phyloP scores from a whole-genome alignment of 1,140 invertebrate genomes.

The Nasonia vitripennis region DNA sequence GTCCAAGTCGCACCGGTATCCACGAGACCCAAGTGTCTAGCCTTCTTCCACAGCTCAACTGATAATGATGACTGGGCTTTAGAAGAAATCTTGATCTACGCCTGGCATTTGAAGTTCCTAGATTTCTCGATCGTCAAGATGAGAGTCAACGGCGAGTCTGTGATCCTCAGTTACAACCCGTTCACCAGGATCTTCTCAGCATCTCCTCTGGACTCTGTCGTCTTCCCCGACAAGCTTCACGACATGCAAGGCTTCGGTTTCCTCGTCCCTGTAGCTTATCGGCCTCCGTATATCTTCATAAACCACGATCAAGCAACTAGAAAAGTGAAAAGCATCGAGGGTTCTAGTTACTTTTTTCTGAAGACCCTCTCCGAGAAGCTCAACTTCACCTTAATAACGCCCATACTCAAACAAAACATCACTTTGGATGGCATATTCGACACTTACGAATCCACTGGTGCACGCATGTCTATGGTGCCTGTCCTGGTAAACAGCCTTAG shows the following conservation, averaged over 20 bases:
- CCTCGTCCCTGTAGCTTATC: not conserved
- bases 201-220: not conserved
- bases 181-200: not conserved
- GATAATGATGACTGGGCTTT: not conserved
- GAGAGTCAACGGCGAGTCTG: not conserved
- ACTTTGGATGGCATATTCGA: not conserved
- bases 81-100: not conserved
- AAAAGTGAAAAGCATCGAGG: not conserved
- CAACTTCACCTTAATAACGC: slow-evolving; percentile 1
- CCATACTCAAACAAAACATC: not conserved
- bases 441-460: not conserved
- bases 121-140: not conserved
- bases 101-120: slow-evolving; percentile 3
- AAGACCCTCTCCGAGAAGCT: not conserved
- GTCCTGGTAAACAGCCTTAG: not conserved
- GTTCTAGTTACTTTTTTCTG: not conserved
- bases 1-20: not conserved
- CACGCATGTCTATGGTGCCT: slow-evolving; percentile 2
- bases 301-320: not conserved
- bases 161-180: not conserved
- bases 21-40: not conserved
- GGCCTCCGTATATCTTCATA: not conserved
- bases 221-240: not conserved
- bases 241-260: slow-evolving; percentile 2
- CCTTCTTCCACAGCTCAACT: not conserved